Conservation (phyloP, 53 echinoderm and acorn worm genomes). For the Echinometra lucunter region DNA sequence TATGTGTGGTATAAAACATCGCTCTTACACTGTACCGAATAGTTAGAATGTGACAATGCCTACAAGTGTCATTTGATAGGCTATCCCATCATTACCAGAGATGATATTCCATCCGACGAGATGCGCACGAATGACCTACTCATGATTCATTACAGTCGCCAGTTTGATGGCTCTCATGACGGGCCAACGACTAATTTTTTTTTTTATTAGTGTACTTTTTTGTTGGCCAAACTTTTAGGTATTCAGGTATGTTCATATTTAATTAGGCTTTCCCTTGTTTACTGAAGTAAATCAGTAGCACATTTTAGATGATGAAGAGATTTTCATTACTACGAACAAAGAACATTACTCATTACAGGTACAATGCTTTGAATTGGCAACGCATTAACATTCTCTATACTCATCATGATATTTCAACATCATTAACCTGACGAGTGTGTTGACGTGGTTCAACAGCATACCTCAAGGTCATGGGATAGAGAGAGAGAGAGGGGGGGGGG, state of each 20-base stretch:
- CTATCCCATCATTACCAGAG: too few relatives aligned
- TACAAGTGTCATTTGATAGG: too few relatives aligned
- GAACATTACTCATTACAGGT: background rate
- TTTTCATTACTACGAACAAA: background rate
- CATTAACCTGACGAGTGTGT: background rate
- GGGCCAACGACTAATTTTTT: background rate
- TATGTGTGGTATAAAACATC: too few relatives aligned
- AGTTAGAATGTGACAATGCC: too few relatives aligned
- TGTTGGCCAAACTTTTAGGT: too few relatives aligned
- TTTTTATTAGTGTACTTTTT: too few relatives aligned
- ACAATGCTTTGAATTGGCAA: background rate
- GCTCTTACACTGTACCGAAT: too few relatives aligned
- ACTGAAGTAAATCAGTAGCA: too few relatives aligned
- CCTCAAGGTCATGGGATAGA: background rate
- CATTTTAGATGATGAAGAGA: too few relatives aligned
- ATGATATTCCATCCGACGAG: too few relatives aligned
- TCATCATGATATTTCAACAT: background rate
- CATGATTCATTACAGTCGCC: conserved; percentile 1
- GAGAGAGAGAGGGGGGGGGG: background rate
- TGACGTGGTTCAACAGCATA: background rate
- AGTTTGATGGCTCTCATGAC: background rate
- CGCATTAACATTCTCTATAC: conserved; percentile 16
- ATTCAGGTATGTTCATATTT: too few relatives aligned
- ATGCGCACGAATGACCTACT: background rate
- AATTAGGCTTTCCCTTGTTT: too few relatives aligned